Conservation (phyloP, 2,888 invertebrate species). For the Xestobium rufovillosum region DNA sequence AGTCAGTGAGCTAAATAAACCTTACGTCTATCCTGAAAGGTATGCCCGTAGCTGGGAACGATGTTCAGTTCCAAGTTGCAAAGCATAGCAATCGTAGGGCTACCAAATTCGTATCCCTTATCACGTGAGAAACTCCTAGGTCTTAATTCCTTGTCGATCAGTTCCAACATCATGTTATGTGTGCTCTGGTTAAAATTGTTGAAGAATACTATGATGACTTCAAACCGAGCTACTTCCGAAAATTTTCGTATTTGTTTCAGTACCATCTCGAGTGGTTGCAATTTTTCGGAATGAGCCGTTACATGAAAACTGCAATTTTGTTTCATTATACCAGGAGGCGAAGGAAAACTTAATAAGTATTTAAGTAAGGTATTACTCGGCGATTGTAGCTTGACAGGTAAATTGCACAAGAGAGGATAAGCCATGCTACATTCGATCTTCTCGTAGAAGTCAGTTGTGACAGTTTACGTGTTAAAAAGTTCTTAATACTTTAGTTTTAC, state of each 20-base stretch:
- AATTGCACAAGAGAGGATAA: too few relatives aligned
- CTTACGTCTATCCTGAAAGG: too few relatives aligned
- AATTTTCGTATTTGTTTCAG: slow-evolving; percentile 64
- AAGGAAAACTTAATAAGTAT: too few relatives aligned
- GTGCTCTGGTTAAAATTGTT: slow-evolving; percentile 62
- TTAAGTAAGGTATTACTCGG: too few relatives aligned
- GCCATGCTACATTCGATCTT: too few relatives aligned
- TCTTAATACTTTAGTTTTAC: slow-evolving; percentile 28
- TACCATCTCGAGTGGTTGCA: slow-evolving; percentile 58
- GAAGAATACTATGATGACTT: slow-evolving; percentile 72
- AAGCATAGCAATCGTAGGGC: slow-evolving; percentile 52
- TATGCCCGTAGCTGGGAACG: slow-evolving; percentile 55
- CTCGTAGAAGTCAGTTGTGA: slow-evolving; percentile 42
- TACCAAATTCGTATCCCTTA: slow-evolving; percentile 45
- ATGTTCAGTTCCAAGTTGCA: slow-evolving; percentile 49
- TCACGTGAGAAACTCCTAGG: slow-evolving; percentile 46
- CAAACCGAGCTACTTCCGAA: slow-evolving; percentile 56
- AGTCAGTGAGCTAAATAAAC: too few relatives aligned
- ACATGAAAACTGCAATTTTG: too few relatives aligned
- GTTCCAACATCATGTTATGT: slow-evolving; percentile 47
- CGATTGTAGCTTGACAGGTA: too few relatives aligned
- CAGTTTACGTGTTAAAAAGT: slow-evolving; percentile 58
- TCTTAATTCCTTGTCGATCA: slow-evolving; percentile 49
- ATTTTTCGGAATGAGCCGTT: slow-evolving; percentile 63
- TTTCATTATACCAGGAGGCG: too few relatives aligned